Evolutionary conservation across 2,888 invertebrate genomes (phyloP).

Genomic region (Antitype chi): DNA sequence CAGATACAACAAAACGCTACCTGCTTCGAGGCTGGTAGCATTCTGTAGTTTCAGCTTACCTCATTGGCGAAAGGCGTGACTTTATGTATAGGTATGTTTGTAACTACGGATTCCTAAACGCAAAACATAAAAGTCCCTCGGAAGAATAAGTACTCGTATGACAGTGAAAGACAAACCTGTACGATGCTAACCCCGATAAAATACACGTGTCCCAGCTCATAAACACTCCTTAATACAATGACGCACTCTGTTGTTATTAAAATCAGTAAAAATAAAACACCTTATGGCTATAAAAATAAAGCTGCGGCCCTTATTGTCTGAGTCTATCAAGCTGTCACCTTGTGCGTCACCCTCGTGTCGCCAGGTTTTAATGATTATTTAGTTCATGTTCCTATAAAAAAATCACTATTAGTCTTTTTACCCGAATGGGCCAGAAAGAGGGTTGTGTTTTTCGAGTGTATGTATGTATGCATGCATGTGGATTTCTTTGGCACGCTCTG

Average conservation of each 20-base stretch:
- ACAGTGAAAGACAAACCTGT: background rate
- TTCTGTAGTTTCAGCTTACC: too few species aligned
- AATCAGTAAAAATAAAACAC: slow-evolving; percentile 6
- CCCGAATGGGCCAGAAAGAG: too few species aligned
- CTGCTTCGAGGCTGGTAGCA: too few species aligned
- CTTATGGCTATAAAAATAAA: slow-evolving; percentile 7
- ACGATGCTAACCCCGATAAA: background rate
- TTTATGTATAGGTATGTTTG: too few species aligned
- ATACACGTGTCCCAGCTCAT: background rate
- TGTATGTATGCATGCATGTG: too few species aligned
- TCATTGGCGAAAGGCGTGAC: too few species aligned
- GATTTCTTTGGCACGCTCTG: too few species aligned
- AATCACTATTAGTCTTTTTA: background rate
- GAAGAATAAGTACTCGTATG: background rate
- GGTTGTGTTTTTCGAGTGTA: too few species aligned
- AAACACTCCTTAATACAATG: background rate
- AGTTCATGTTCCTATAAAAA: background rate
- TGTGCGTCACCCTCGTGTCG: background rate
- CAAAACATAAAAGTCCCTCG: background rate
- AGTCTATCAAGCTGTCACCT: background rate
- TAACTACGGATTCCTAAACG: background rate
- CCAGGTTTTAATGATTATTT: too few species aligned
- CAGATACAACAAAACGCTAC: too few species aligned
- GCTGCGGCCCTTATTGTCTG: background rate
- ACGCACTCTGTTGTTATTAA: slow-evolving; percentile 5